These are phyloP conservation scores for Cyrtorhinus lividipennis DNA, from an alignment of 1,140 invertebrate species.

Conservation along the genomic window DNA sequence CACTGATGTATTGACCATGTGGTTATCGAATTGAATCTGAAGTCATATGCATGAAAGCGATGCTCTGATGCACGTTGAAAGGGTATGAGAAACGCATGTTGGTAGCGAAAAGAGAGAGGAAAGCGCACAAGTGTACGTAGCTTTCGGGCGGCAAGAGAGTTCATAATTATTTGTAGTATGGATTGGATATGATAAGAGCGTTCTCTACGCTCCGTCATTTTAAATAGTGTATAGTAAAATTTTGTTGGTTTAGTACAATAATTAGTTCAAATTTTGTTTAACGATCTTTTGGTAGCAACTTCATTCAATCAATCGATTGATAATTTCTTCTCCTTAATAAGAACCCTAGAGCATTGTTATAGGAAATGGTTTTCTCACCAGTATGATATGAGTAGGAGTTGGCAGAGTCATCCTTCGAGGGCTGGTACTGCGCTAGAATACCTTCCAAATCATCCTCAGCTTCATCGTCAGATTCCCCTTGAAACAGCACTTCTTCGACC, in stretches of 20 bases:
- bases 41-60: too few relatives aligned
- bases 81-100: too few relatives aligned
- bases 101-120: too few relatives aligned
- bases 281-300: not conserved
- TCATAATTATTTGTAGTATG: too few relatives aligned
- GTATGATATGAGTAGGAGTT: not conserved
- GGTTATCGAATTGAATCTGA: too few relatives aligned
- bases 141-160: too few relatives aligned
- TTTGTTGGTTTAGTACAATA: not conserved
- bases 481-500: not conserved
- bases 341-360: not conserved
- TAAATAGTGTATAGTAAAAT: not conserved
- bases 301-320: not conserved
- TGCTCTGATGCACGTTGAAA: too few relatives aligned
- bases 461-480: not conserved
- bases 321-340: not conserved
- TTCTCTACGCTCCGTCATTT: too few relatives aligned
- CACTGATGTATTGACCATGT: too few relatives aligned
- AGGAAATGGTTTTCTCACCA: not conserved
- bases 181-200: too few relatives aligned
- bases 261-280: not conserved
- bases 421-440: not conserved
- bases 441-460: not conserved
- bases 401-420: not conserved
- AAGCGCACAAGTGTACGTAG: too few relatives aligned